Evolutionary conservation across 2,888 invertebrate species (phyloP).

Genomic region (Flexamia atlantica): DNA sequence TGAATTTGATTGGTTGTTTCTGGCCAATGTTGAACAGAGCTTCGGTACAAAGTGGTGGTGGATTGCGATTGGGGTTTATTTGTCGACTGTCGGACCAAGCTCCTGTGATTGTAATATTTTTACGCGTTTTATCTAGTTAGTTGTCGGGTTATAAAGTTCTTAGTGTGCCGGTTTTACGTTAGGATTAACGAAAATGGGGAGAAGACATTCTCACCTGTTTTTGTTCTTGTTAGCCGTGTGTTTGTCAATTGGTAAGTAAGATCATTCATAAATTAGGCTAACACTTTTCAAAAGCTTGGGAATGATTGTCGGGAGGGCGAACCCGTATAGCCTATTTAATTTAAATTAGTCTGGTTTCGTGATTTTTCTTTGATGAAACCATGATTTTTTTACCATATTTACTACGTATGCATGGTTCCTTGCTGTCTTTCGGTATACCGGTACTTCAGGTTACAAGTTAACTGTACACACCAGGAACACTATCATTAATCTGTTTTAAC

Average conservation of each 20-base stretch:
- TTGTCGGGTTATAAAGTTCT: background rate
- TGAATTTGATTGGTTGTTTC: slow-evolving; percentile 29
- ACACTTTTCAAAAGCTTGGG: too few relatives aligned
- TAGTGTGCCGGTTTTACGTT: background rate
- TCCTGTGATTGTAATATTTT: background rate
- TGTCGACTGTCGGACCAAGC: background rate
- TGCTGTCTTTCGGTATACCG: too few relatives aligned
- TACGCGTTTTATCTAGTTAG: background rate
- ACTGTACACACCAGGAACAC: too few relatives aligned
- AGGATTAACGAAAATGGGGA: slow-evolving; percentile 13
- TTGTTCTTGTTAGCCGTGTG: slow-evolving; percentile 32
- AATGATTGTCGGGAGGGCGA: too few relatives aligned
- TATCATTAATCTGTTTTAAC: too few relatives aligned
- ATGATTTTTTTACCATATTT: too few relatives aligned
- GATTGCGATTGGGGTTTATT: background rate
- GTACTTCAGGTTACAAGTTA: too few relatives aligned
- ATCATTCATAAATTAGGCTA: too few relatives aligned
- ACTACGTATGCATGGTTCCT: too few relatives aligned
- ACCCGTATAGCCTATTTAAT: too few relatives aligned
- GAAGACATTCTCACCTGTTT: background rate
- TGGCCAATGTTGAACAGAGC: slow-evolving; percentile 14
- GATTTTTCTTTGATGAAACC: too few relatives aligned
- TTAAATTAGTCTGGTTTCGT: too few relatives aligned
- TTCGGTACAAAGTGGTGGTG: background rate
- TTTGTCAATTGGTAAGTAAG: slow-evolving; percentile 28